A percentile compares a stretch with the other conserved stretches of the same genome.
Evolutionary conservation across 2,888 invertebrate genomes (phyloP).

Genomic region (Acanthosepion esculentum): DNA sequence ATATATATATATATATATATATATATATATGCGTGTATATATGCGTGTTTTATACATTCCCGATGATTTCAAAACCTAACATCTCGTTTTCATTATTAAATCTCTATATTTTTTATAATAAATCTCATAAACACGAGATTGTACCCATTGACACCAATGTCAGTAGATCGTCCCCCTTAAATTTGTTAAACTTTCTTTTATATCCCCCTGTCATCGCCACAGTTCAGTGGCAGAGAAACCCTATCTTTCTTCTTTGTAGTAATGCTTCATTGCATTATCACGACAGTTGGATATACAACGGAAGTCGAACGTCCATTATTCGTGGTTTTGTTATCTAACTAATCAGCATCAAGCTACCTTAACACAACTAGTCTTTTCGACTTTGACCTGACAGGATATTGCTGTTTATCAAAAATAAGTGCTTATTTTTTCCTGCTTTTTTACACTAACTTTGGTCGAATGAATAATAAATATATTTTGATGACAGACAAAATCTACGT

Average conservation of each 20-base stretch:
- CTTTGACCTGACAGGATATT: background rate
- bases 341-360: background rate
- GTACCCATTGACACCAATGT: background rate
- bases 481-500: too few relatives aligned
- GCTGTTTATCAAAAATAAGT: too few relatives aligned
- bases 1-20: slow-evolving; percentile 39
- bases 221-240: background rate
- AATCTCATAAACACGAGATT: background rate
- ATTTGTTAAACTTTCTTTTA: background rate
- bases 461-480: too few relatives aligned
- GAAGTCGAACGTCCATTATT: background rate
- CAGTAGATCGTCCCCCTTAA: background rate
- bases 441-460: too few relatives aligned
- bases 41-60: background rate
- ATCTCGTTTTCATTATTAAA: too few relatives aligned
- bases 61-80: background rate
- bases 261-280: background rate
- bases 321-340: background rate
- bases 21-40: background rate
- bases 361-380: background rate
- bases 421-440: too few relatives aligned
- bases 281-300: background rate
- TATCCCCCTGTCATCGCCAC: background rate
- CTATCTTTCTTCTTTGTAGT: background rate
- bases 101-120: too few relatives aligned